Evolutionary conservation across 1,140 invertebrate genomes (phyloP).

Genomic region (Leptonema lineaticorne): DNA sequence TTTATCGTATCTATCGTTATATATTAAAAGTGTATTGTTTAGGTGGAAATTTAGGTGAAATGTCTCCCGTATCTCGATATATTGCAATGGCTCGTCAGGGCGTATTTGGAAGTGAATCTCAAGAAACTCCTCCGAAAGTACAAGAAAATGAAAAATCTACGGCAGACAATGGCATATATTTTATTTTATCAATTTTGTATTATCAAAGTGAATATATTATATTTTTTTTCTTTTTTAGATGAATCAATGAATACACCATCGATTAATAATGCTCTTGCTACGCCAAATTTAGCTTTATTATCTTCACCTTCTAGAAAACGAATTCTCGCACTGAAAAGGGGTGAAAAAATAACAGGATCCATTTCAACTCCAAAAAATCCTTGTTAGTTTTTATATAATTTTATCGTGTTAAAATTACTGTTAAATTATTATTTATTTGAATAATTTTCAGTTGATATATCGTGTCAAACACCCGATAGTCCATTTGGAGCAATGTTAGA

Average conservation of each 20-base stretch:
- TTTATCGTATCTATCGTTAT: not conserved
- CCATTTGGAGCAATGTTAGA: slow-evolving; percentile 49
- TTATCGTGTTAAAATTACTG: slow-evolving; percentile 19
- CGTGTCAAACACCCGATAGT: slow-evolving; percentile 49
- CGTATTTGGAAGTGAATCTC: slow-evolving; percentile 48
- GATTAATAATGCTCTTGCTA: slow-evolving; percentile 51
- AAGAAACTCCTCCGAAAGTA: slow-evolving; percentile 50
- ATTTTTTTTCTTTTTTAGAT: slow-evolving; percentile 30
- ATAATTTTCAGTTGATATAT: slow-evolving; percentile 44
- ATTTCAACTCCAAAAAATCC: slow-evolving; percentile 50
- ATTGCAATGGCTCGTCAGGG: slow-evolving; percentile 54
- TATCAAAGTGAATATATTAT: not conserved
- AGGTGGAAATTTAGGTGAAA: slow-evolving; percentile 47
- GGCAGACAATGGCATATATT: not conserved
- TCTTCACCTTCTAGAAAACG: slow-evolving; percentile 49
- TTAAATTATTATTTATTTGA: not conserved
- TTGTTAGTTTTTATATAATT: slow-evolving; percentile 41
- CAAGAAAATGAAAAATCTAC: slow-evolving; percentile 29
- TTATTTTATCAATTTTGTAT: not conserved
- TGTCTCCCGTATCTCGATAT: slow-evolving; percentile 54
- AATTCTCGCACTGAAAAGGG: slow-evolving; percentile 48
- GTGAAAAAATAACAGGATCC: slow-evolving; percentile 51
- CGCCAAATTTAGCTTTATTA: slow-evolving; percentile 47
- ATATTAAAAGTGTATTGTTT: not conserved
- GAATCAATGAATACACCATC: slow-evolving; percentile 43